phyloP scores from a whole-genome alignment of 64 coral and sea anemone species.

The Astreopora myriophthalma region DNA sequence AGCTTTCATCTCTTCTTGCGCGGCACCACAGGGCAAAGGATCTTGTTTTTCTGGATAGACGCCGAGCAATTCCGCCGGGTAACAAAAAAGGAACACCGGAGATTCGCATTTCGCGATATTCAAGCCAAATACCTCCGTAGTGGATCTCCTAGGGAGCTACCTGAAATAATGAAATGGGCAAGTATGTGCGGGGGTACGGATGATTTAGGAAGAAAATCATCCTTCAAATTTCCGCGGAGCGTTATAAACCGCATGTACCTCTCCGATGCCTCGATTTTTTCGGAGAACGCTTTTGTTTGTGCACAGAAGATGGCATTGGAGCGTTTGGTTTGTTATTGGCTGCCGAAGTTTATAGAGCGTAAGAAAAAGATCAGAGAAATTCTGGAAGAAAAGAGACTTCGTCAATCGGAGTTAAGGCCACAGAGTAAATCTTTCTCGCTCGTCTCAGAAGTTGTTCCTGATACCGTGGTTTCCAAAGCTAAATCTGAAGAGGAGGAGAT shows the following conservation, averaged over 20 bases:
- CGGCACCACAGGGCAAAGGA: slow-evolving; percentile 66
- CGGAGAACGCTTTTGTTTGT: slow-evolving; percentile 59
- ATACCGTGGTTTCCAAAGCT: not conserved
- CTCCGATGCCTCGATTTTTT: slow-evolving; percentile 64
- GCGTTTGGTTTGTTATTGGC: slow-evolving; percentile 70
- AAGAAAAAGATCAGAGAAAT: slow-evolving; percentile 4
- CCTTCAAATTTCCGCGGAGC: slow-evolving; percentile 10
- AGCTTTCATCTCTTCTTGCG: slow-evolving; percentile 66
- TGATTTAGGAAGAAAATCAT: not conserved
- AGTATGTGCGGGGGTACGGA: slow-evolving; percentile 43
- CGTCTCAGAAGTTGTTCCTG: not conserved
- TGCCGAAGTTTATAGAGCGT: slow-evolving; percentile 66
- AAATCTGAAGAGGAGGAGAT: slow-evolving; percentile 33
- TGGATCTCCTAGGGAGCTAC: slow-evolving; percentile 68
- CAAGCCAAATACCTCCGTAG: slow-evolving; percentile 84
- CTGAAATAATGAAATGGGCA: slow-evolving; percentile 77
- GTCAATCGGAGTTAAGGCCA: not conserved
- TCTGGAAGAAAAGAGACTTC: not conserved
- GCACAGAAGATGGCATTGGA: slow-evolving; percentile 62
- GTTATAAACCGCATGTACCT: slow-evolving; percentile 17
- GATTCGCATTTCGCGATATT: slow-evolving; percentile 82
- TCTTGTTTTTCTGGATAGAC: slow-evolving; percentile 83
- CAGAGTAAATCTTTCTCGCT: not conserved
- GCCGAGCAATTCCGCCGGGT: slow-evolving; percentile 73
- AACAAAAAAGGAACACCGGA: slow-evolving; percentile 70